Evolutionary conservation across 2,113 vertebrate species (phyloP).

Genomic region (Ceyx margarethae): DNA sequence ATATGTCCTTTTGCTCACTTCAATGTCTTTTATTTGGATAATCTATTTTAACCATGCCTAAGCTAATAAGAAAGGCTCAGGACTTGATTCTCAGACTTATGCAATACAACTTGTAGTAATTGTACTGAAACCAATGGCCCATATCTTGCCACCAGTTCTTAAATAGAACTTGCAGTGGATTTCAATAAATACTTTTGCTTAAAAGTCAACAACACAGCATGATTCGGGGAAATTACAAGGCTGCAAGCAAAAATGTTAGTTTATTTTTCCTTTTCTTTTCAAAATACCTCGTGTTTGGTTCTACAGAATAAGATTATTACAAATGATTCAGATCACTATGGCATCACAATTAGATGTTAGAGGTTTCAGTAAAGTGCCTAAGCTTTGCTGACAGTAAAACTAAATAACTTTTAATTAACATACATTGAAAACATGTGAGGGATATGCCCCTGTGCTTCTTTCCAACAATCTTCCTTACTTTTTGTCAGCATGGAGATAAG

Average conservation of each 20-base stretch:
- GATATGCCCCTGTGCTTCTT: not conserved
- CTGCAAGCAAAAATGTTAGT: slow-evolving; percentile 33
- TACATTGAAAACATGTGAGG: not conserved
- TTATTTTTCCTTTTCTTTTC: slow-evolving; percentile 11
- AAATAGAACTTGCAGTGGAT: slow-evolving; percentile 44
- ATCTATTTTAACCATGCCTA: not conserved
- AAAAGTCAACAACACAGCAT: slow-evolving; percentile 57
- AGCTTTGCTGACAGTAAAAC: not conserved
- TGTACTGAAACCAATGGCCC: slow-evolving; percentile 41
- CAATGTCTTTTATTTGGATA: not conserved
- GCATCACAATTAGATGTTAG: not conserved
- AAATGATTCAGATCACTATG: not conserved
- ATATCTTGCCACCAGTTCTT: slow-evolving; percentile 37
- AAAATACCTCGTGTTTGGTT: slow-evolving; percentile 1
- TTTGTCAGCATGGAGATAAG: not conserved
- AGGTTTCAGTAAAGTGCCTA: not conserved
- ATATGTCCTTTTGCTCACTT: not conserved
- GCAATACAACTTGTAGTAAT: slow-evolving; percentile 15
- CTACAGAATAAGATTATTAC: slow-evolving; percentile 1
- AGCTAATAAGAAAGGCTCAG: not conserved
- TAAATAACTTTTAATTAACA: not conserved
- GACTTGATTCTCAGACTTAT: not conserved
- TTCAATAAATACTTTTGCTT: slow-evolving; percentile 53
- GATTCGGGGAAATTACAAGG: slow-evolving; percentile 43
- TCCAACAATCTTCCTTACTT: not conserved